Evolutionary conservation across 37 sponge, comb jelly and placozoan genomes (phyloP).

Genomic region (Cliona cf. orientalis): DNA sequence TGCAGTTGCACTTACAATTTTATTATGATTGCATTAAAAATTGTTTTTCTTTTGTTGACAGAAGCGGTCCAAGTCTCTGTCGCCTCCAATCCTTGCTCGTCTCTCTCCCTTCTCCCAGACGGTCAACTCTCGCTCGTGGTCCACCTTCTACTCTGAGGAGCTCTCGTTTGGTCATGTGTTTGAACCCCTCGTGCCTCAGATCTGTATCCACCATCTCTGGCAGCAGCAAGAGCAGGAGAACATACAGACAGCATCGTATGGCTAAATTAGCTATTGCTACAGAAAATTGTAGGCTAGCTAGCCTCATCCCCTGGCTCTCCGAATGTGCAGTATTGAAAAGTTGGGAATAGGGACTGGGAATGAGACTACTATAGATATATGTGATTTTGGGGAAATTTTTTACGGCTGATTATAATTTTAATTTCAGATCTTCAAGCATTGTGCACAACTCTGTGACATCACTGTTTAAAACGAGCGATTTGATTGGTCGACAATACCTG

Average conservation of each 20-base stretch:
- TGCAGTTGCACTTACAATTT: neutral
- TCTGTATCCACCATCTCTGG: constrained; percentile 66
- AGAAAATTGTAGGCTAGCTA: no score
- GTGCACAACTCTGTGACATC: constrained; percentile 9
- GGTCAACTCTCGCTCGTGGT: constrained; percentile 65
- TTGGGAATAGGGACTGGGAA: neutral
- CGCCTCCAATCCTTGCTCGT: constrained; percentile 50
- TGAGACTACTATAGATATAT: neutral
- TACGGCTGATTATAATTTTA: no score
- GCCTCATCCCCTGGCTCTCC: no score
- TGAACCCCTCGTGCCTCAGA: constrained; percentile 69
- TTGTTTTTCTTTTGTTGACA: neutral
- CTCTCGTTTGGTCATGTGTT: constrained; percentile 42
- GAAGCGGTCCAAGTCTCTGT: constrained; percentile 61
- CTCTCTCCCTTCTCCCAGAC: constrained; percentile 62
- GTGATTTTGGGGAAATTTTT: no score
- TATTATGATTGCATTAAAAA: neutral
- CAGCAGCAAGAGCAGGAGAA: neutral
- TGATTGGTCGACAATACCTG: constrained; percentile 14
- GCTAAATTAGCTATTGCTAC: no score
- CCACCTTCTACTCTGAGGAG: constrained; percentile 74
- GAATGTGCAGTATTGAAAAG: neutral
- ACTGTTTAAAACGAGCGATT: constrained; percentile 11
- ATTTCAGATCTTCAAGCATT: neutral
- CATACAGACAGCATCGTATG: neutral